A percentile compares a stretch with the other conserved stretches of the same genome.
Evolutionary conservation across 1,140 invertebrate genomes (phyloP).

Genomic region (Aphelinus certus): DNA sequence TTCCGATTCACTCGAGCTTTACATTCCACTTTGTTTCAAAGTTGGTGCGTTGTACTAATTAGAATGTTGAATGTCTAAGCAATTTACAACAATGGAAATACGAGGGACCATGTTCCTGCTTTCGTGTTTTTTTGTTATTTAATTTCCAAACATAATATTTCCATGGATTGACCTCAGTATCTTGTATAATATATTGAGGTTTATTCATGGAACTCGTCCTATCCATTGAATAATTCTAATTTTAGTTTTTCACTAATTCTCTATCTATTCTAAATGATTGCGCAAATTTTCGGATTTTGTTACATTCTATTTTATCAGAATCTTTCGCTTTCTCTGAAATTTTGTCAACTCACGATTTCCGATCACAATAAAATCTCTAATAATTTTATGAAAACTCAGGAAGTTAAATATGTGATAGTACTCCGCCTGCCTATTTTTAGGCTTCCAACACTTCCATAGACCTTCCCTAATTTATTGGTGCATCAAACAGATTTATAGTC

Average conservation of each 20-base stretch:
- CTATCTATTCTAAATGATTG: conserved; percentile 18
- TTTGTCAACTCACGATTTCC: conserved; percentile 12
- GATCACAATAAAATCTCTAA: not conserved
- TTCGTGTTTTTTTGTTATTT: not conserved
- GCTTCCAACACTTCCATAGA: too few relatives aligned
- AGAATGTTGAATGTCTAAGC: conserved; percentile 4
- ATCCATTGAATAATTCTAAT: conserved; percentile 38
- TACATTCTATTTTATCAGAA: conserved; percentile 29
- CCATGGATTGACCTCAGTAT: too few relatives aligned
- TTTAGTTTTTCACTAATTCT: conserved; percentile 29
- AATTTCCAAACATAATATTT: too few relatives aligned
- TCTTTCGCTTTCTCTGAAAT: conserved; percentile 7
- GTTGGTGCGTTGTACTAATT: conserved; percentile 3
- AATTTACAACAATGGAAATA: conserved; percentile 19
- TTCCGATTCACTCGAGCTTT: not conserved
- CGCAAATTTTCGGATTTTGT: conserved; percentile 5
- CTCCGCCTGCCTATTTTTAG: too few relatives aligned
- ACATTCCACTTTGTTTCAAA: not conserved
- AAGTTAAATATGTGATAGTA: too few relatives aligned
- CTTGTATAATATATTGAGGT: too few relatives aligned
- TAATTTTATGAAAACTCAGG: not conserved
- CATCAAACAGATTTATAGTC: not conserved
- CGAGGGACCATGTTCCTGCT: conserved; percentile 24
- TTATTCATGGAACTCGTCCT: conserved; percentile 9
- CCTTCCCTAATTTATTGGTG: not conserved